phyloP scores from a whole-genome alignment of 2,797 vertebrate genomes.

The Salarias fasciatus region DNA sequence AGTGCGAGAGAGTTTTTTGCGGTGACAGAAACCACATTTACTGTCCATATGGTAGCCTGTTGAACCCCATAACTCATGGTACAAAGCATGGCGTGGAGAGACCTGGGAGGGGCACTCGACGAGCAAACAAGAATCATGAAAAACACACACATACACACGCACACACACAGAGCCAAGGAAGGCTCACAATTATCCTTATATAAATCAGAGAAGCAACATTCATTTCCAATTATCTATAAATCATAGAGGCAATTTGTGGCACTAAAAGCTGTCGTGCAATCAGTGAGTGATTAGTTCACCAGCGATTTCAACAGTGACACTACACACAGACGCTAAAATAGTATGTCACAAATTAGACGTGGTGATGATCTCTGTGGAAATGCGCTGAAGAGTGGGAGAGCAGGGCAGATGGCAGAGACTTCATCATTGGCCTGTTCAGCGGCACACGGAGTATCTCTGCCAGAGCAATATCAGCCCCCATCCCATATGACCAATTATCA shows the following conservation, averaged over 20 bases:
- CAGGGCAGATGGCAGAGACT: slow-evolving; percentile 81
- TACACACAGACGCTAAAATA: slow-evolving; percentile 50
- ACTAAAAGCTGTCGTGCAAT: slow-evolving; percentile 29
- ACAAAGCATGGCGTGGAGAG: slow-evolving; percentile 60
- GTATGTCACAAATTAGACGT: slow-evolving; percentile 57
- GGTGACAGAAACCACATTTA: slow-evolving; percentile 75
- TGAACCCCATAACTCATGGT: slow-evolving; percentile 78
- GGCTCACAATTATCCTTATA: slow-evolving; percentile 15
- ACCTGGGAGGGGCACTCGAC: slow-evolving; percentile 33
- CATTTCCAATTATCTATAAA: slow-evolving; percentile 29
- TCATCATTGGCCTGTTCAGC: slow-evolving; percentile 70
- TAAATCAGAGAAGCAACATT: slow-evolving; percentile 32
- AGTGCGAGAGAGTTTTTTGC: slow-evolving; percentile 70
- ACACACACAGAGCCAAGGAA: not conserved
- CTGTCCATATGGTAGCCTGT: slow-evolving; percentile 77
- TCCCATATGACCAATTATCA: slow-evolving; percentile 87
- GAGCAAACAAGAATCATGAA: slow-evolving; percentile 22
- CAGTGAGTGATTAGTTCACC: slow-evolving; percentile 49
- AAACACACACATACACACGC: slow-evolving; percentile 9
- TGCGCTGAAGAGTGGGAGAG: slow-evolving; percentile 63
- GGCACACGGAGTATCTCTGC: slow-evolving; percentile 73
- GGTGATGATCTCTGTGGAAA: slow-evolving; percentile 53
- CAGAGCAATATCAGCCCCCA: slow-evolving; percentile 74
- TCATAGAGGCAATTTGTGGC: slow-evolving; percentile 18
- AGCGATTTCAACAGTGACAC: slow-evolving; percentile 24